Conservation (phyloP, 2,888 invertebrate genomes). For the Scaptomyza reducta region DNA sequence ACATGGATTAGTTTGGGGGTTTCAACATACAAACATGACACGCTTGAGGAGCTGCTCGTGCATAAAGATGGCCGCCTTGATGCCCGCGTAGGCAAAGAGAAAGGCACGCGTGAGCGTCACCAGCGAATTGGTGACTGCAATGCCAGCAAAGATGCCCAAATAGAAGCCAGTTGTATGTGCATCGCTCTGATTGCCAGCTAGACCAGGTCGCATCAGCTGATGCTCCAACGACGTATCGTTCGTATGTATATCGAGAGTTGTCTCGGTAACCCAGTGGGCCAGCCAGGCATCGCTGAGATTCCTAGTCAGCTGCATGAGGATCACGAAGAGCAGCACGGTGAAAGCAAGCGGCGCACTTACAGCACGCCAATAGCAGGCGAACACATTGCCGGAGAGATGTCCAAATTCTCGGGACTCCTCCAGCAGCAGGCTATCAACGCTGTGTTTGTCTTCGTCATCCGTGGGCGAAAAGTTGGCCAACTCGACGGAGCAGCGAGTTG, state of each 20-base stretch:
- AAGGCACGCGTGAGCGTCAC: conserved; percentile 96
- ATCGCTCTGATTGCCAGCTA: conserved; percentile 19
- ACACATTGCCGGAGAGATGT: conserved; percentile 90
- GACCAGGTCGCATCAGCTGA: conserved; percentile 26
- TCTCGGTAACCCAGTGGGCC: conserved; percentile 92
- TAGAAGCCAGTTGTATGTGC: conserved; percentile 85
- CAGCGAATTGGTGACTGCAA: conserved; percentile 92
- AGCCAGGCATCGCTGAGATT: conserved; percentile 97
- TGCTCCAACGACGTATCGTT: conserved; percentile 63
- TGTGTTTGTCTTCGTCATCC: conserved; percentile 79
- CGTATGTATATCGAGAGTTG: conserved; percentile 70
- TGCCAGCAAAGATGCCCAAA: conserved; percentile 90
- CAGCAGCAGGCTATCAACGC: conserved; percentile 85
- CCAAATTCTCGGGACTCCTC: conserved; percentile 89
- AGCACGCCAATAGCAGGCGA: conserved; percentile 91
- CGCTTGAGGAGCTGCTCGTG: conserved; percentile 91
- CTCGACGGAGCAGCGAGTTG: conserved; percentile 55
- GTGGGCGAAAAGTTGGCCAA: conserved; percentile 55
- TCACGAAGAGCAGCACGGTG: conserved; percentile 89
- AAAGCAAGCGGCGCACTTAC: conserved; percentile 90
- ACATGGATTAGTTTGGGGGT: not conserved
- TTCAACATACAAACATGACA: conserved; percentile 88
- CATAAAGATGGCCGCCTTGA: conserved; percentile 92
- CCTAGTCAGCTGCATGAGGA: conserved; percentile 95
- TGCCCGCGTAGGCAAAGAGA: conserved; percentile 97